A percentile compares a stretch with the other conserved stretches of the same genome.
Conservation (phyloP, 2,797 vertebrate species). For the Selene dorsalis region DNA sequence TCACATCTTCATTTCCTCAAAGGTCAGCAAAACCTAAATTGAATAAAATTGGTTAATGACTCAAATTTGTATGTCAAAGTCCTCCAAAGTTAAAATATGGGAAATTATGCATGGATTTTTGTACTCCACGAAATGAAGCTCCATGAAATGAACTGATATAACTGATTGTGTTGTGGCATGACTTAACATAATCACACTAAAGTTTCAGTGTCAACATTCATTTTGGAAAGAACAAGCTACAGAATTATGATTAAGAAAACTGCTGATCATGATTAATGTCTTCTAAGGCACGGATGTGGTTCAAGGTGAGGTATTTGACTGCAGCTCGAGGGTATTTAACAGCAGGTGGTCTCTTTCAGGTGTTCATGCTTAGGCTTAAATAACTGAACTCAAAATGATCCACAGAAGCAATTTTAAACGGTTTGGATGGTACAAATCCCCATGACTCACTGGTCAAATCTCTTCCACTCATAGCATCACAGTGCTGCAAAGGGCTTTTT, state of each 20-base stretch:
- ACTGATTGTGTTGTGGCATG: background rate
- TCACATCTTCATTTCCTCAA: too few species aligned
- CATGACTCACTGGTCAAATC: slow-evolving; percentile 48
- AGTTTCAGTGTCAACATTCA: background rate
- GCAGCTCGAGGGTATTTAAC: slow-evolving; percentile 32
- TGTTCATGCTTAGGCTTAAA: slow-evolving; percentile 50
- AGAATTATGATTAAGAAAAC: background rate
- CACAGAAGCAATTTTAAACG: slow-evolving; percentile 45
- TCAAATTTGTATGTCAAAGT: background rate
- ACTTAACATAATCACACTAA: background rate
- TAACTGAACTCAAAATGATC: slow-evolving; percentile 58
- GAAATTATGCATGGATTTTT: background rate
- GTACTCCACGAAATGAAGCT: background rate
- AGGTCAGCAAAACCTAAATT: background rate
- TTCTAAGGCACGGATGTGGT: background rate
- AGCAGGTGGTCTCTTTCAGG: slow-evolving; percentile 69
- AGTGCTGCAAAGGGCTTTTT: slow-evolving; percentile 68
- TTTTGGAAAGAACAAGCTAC: background rate
- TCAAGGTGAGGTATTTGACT: slow-evolving; percentile 5
- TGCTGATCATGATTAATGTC: background rate
- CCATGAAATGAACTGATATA: too few species aligned
- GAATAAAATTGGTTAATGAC: background rate
- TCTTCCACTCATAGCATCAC: slow-evolving; percentile 50
- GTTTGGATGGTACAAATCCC: slow-evolving; percentile 64
- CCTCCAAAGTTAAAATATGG: background rate